Evolutionary conservation across 2,888 invertebrate species (phyloP).

Genomic region (Lasioglossum morio): DNA sequence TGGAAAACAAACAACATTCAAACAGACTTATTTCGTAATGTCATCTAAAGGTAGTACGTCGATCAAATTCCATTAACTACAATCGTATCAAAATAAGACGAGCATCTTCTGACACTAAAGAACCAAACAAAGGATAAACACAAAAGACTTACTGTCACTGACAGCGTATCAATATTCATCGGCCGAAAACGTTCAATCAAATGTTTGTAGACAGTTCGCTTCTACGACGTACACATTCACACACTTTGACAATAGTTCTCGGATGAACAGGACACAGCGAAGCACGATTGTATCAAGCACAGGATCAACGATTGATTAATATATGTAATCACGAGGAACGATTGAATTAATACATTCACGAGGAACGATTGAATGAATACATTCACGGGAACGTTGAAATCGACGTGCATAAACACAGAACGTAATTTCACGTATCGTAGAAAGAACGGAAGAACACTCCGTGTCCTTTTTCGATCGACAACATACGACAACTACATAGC

Average conservation of each 20-base stretch:
- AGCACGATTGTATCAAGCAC: background rate
- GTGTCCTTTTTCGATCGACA: conserved; percentile 27
- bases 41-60: background rate
- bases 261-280: background rate
- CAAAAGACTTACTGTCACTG: conserved; percentile 10
- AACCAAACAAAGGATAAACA: background rate
- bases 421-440: background rate
- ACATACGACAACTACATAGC: conserved; percentile 19
- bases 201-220: background rate
- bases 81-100: background rate
- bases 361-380: background rate
- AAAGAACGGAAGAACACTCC: background rate
- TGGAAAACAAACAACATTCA: background rate
- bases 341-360: background rate
- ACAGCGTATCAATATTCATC: background rate
- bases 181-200: background rate
- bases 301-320: background rate
- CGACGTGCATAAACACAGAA: too few species aligned
- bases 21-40: background rate
- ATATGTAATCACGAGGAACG: background rate
- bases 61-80: background rate
- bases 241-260: background rate
- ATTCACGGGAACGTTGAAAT: background rate
- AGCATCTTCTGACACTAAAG: background rate
- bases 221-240: too few species aligned